These are phyloP conservation scores for Diabrotica virgifera DNA, from an alignment of 1,140 invertebrate genomes.

Conservation along the genomic window DNA sequence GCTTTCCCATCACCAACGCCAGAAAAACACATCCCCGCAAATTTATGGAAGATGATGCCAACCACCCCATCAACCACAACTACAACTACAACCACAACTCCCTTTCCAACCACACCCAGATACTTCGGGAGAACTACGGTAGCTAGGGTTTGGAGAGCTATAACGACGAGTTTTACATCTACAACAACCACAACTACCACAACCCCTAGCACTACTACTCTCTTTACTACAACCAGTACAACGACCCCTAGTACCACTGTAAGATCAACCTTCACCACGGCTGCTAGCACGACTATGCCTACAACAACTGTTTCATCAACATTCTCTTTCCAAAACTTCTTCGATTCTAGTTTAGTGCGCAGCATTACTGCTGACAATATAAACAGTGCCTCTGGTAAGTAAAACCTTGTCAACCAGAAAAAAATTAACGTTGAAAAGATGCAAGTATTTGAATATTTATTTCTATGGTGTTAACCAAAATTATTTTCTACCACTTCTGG, in stretches of 20 bases:
- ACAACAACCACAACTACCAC: conserved; percentile 42
- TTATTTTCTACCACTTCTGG: too few species aligned
- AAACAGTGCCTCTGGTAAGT: neutral
- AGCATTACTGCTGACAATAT: neutral
- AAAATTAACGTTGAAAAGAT: too few species aligned
- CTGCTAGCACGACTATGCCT: conserved; percentile 30
- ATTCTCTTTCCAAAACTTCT: neutral
- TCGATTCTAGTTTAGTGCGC: neutral
- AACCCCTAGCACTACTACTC: conserved; percentile 39
- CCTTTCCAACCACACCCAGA: conserved; percentile 28
- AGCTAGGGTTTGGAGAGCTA: conserved; percentile 22
- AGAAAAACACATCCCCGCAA: neutral
- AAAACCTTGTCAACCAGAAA: too few species aligned
- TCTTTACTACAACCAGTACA: conserved; percentile 45
- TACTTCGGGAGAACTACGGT: too few species aligned
- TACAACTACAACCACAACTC: conserved; percentile 49
- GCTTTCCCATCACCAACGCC: conserved; percentile 32
- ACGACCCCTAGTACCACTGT: conserved; percentile 21
- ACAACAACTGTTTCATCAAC: conserved; percentile 19
- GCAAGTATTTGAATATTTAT: too few species aligned
- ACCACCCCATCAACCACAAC: conserved; percentile 50
- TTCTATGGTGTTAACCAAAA: too few species aligned
- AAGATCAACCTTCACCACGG: neutral
- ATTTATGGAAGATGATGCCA: conserved; percentile 33
- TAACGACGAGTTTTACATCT: conserved; percentile 50